These are phyloP conservation scores for Agonopterix subpropinquella DNA, from an alignment of 2,888 invertebrate genomes.

Conservation along the genomic window DNA sequence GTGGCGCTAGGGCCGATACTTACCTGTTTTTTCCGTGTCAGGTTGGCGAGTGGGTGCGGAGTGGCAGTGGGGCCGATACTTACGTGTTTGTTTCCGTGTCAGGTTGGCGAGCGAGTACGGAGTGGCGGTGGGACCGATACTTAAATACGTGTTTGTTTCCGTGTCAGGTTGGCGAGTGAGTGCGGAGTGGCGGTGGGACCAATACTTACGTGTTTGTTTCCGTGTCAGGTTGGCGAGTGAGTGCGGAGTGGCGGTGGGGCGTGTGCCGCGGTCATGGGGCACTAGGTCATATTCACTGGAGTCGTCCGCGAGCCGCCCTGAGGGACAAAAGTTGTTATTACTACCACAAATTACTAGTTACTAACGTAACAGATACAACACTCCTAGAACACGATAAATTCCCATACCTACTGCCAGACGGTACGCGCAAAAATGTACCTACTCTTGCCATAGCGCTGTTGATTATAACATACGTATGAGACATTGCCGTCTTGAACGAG, in stretches of 20 bases:
- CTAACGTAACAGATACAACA: no score
- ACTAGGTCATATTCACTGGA: slow-evolving; percentile 65
- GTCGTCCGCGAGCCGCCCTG: slow-evolving; percentile 46
- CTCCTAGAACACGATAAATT: no score
- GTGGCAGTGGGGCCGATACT: slow-evolving; percentile 29
- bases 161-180: slow-evolving; percentile 55
- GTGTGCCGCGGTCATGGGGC: slow-evolving; percentile 62
- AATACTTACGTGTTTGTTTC: slow-evolving; percentile 1
- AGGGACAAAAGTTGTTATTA: slow-evolving; percentile 1
- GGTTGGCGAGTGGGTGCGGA: slow-evolving; percentile 48
- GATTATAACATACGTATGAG: no score
- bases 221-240: slow-evolving; percentile 54
- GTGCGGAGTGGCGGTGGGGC: slow-evolving; percentile 40
- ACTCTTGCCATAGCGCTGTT: no score
- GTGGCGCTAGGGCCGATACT: slow-evolving; percentile 32
- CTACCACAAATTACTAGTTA: no score
- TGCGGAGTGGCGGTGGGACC: slow-evolving; percentile 38
- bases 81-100: slow-evolving; percentile 27
- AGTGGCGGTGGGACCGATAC: slow-evolving; percentile 33
- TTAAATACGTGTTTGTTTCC: slow-evolving; percentile 2
- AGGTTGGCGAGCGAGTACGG: slow-evolving; percentile 50
- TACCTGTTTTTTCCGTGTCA: slow-evolving; percentile 31
- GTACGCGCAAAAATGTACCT: no score
- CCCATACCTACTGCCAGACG: no score
- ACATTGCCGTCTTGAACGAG: no score